These are phyloP conservation scores for Pelecanus crispus DNA, from an alignment of 2,113 vertebrate genomes.

Conservation along the genomic window DNA sequence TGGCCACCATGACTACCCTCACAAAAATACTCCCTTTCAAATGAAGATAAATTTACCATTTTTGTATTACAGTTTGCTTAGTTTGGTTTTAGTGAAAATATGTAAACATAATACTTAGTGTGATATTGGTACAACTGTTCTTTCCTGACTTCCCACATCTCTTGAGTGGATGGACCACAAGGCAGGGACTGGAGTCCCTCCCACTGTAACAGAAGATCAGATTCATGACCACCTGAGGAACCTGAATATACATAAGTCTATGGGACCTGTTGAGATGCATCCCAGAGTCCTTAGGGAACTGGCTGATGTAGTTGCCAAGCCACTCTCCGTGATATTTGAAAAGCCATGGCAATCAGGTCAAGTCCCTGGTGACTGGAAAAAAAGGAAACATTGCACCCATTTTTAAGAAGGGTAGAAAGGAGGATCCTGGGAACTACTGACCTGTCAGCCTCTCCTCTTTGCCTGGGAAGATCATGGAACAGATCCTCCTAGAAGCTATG, in stretches of 20 bases:
- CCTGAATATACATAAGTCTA: background rate
- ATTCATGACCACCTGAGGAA: background rate
- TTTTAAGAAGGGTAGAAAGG: no score
- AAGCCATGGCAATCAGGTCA: no score
- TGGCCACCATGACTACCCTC: background rate
- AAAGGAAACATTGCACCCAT: no score
- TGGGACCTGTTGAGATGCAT: no score
- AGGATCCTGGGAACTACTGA: no score
- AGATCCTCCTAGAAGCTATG: no score
- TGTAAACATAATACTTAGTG: background rate
- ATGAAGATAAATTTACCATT: background rate
- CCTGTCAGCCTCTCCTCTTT: no score
- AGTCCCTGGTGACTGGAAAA: no score
- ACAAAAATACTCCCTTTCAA: background rate
- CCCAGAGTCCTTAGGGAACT: no score
- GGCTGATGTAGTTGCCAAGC: no score
- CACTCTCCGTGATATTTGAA: no score
- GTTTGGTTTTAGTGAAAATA: background rate
- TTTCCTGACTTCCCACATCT: background rate
- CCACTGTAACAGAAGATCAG: background rate
- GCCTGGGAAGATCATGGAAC: no score
- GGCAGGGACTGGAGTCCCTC: background rate
- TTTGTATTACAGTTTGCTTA: background rate
- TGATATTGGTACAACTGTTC: background rate
- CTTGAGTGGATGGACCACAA: background rate